A percentile compares a stretch with the other conserved stretches of the same genome.
These are phyloP conservation scores for Cynocephalus volans DNA, from an alignment of 2,113 vertebrate genomes.

Conservation along the genomic window DNA sequence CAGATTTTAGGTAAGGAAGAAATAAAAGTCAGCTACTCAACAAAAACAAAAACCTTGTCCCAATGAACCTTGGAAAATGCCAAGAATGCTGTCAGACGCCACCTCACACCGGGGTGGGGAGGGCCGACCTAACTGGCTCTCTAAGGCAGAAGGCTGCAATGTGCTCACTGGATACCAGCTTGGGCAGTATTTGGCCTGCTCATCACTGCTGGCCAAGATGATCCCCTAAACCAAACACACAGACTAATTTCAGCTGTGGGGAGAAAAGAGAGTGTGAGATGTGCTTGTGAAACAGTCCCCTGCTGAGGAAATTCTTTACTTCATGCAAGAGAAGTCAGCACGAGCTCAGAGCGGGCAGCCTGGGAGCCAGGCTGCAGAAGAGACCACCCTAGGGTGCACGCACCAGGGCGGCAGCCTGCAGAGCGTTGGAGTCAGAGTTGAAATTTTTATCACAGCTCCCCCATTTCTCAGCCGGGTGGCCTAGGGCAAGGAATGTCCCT, in stretches of 20 bases:
- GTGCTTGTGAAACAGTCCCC: too few relatives aligned
- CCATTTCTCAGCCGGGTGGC: neutral
- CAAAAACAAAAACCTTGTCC: neutral
- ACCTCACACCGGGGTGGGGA: too few relatives aligned
- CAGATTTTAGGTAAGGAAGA: neutral
- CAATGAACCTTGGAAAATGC: neutral
- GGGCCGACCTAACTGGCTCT: constrained; percentile 94
- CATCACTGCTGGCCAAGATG: constrained; percentile 95
- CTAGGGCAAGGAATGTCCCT: too few relatives aligned
- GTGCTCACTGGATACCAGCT: constrained; percentile 95
- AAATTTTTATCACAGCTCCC: too few relatives aligned
- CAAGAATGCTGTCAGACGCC: neutral
- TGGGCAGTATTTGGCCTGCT: constrained; percentile 96
- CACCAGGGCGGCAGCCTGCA: rapidly evolving
- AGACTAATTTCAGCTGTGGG: neutral
- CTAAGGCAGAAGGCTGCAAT: constrained; percentile 98
- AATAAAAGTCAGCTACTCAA: neutral
- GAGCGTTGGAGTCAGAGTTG: neutral
- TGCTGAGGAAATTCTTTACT: neutral
- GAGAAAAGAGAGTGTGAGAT: neutral
- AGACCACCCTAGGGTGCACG: rapidly evolving
- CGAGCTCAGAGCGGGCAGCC: neutral
- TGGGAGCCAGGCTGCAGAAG: neutral
- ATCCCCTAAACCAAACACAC: constrained; percentile 92
- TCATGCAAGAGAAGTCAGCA: neutral